Base-by-base conservation (phyloP, 2,888 invertebrate species). In the Zygogramma bicolorata region DNA sequence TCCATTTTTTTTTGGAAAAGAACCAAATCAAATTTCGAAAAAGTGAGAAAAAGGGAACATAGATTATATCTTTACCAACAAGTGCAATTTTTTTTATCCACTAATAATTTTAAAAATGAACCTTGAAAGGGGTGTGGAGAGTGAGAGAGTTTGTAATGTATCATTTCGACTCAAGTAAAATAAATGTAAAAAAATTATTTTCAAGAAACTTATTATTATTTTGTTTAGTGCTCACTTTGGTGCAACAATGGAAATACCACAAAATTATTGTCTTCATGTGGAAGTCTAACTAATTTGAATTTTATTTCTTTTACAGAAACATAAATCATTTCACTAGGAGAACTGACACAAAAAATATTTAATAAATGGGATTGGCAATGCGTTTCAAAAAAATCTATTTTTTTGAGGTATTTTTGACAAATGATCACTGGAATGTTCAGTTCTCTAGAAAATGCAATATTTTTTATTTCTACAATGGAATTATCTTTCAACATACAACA, bases 241-340 rank as follows among this genome's bases (percentile, higher is more conserved):
- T 53, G 53, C 22, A 53, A 53, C 18, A 53, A 53, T 53, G 53
- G 53, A 53, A 53, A 53, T 53, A 53, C 53, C 18, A 53, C 53
- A 53, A 53, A 53, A 29, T 29, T 29, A 18, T 22, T 53, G 18
- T 53, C 18, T 7, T 53, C 53, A 53, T 53, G 22, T 8, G 53
- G 53, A 18, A 53, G 53, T 53, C 53, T 53, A 18, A 53, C 53
- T 53, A 53, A 10, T 18, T 53, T 53, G n/a, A 18, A 53, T 53
- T 18, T 53, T 53, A 53, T 53, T 53, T 53, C 53, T 18, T 53
- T 53, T 20, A 53, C 53, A 53, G 53, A 22, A 53, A 53, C 53
- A 53, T 18, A 18, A 18, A 53, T 5, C 6, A 29, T 29, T 29
- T 29, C 29, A 53, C 53, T 53, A 53, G 22, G 20, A 53, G 20